Evolutionary conservation across 2,888 invertebrate species (phyloP).

Genomic region (Chydorus sphaericus): DNA sequence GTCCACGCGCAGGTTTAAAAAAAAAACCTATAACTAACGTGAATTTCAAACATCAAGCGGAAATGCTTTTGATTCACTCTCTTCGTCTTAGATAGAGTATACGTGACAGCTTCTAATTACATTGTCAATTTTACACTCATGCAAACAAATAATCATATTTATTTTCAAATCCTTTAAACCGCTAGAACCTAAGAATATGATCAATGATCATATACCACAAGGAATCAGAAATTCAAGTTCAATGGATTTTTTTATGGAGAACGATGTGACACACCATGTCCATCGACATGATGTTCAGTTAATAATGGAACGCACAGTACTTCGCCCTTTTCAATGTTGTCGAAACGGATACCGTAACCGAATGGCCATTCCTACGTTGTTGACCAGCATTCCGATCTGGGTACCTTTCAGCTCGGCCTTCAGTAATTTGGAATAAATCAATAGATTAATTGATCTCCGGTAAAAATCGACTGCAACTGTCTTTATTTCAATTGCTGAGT

Average conservation of each 20-base stretch:
- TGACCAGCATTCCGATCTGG: conserved; percentile 73
- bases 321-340: conserved; percentile 36
- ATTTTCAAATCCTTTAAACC: conserved; percentile 53
- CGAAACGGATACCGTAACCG: conserved; percentile 52
- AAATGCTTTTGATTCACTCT: background rate
- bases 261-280: conserved; percentile 71
- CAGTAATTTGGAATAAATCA: too few species aligned
- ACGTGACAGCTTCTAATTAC: too few species aligned
- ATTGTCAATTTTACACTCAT: too few species aligned
- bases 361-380: conserved; percentile 86
- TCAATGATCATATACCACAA: conserved; percentile 60
- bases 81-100: too few species aligned
- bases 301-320: conserved; percentile 48
- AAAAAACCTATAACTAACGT: too few species aligned
- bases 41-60: too few species aligned
- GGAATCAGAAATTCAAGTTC: conserved; percentile 77
- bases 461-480: conserved; percentile 68
- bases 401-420: conserved; percentile 48
- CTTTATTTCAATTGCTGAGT: conserved; percentile 51
- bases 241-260: conserved; percentile 70
- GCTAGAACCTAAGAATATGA: conserved; percentile 72
- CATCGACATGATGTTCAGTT: conserved; percentile 64
- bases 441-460: conserved; percentile 49
- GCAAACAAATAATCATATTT: too few species aligned
- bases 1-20: too few species aligned